Evolutionary conservation across 2,888 invertebrate species (phyloP), one percentile per base, ranked within the genome.

Genomic region (Nineta flava): DNA sequence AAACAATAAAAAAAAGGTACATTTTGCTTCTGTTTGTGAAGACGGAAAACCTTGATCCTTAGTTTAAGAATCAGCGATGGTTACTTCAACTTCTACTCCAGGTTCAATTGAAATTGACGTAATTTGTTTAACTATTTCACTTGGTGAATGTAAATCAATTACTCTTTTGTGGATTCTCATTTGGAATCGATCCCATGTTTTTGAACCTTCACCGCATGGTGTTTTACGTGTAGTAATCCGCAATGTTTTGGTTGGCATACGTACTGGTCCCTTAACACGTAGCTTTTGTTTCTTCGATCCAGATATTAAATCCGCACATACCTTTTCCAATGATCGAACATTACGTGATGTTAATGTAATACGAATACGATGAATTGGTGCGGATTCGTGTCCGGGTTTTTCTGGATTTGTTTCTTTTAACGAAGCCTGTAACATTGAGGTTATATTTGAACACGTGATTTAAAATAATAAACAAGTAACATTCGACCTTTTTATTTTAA

Each of bases 131-230:
- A 99, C 96, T 61, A 96, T 95, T 74, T 99, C 97, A 5, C 95
- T 94, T 16, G 97, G 93, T 1, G 94, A 94, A 73, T 96, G 94
- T 55, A 99, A 80, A 70, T 99, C 99, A 58, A 99, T 97, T 55
- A 99, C 91, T 56, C 99, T 77, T 72, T 99, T 99, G 76, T 99
- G 97, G 62, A 99, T 96, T 57, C 97, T 77, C 96, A 99, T 97
- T 73, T 87, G 81, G 59, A 64, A 70, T 54, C 95, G 77, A 76
- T 99, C 97, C 99, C 99, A 99, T 46, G 99, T 99, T 73, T 99
- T 99, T 56, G 97, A 97, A 72, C 99, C 99, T 71, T 99, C 99
- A 77, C 99, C 99, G 66, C 99, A 99, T 63, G 99, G 99, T 19
- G 99, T 99, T 71, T 99, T 99, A 59, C 99, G 83, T 52, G 99